phyloP scores from a whole-genome alignment of 2,113 vertebrate genomes.

The Hippocampus zosterae region DNA sequence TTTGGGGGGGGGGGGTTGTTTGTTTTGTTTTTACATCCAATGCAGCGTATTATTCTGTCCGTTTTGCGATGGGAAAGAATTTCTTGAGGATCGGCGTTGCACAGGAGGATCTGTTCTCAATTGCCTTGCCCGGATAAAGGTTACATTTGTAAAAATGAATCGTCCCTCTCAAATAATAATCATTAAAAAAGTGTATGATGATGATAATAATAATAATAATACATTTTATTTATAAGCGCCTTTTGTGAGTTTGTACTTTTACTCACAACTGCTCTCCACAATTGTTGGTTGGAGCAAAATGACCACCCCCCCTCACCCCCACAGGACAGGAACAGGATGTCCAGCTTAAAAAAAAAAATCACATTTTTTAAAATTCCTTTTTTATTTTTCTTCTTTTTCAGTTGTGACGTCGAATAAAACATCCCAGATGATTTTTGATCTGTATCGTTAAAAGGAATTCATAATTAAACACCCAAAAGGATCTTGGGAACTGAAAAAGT shows the following conservation, averaged over 20 bases:
- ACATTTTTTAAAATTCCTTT: neutral
- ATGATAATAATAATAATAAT: too few species aligned
- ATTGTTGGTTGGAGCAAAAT: too few species aligned
- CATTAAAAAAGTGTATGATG: too few species aligned
- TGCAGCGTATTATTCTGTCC: neutral
- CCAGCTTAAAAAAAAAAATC: neutral
- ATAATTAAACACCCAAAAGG: neutral
- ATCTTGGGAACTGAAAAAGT: conserved; percentile 14
- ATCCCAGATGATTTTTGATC: neutral
- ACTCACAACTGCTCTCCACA: too few species aligned
- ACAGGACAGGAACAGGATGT: neutral
- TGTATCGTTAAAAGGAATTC: neutral
- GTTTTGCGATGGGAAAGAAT: neutral
- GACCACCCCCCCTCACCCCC: too few species aligned
- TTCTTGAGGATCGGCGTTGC: neutral
- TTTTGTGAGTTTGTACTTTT: too few species aligned
- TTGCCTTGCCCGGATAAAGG: neutral
- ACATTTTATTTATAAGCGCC: too few species aligned
- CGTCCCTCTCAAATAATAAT: too few species aligned
- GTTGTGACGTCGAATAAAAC: neutral
- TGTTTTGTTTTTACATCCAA: neutral
- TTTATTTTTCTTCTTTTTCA: too few species aligned
- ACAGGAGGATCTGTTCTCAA: too few species aligned
- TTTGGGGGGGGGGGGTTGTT: too few species aligned
- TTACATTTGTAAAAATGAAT: too few species aligned